Conservation (phyloP, 2,113 vertebrate genomes). For the Eublepharis macularius region DNA sequence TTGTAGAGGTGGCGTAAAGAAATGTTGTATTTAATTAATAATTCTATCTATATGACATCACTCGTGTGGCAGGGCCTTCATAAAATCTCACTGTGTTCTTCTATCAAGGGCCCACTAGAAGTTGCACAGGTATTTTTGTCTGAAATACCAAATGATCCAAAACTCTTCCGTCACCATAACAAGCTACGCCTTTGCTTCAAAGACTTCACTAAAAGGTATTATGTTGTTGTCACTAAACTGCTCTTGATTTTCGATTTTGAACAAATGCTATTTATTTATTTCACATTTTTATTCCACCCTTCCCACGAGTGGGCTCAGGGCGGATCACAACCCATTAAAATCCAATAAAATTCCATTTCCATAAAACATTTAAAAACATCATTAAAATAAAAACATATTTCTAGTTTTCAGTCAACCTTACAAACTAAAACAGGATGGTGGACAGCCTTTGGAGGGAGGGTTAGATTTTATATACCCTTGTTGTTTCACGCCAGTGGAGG, state of each 20-base stretch:
- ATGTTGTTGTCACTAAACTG: neutral
- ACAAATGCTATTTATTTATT: no score
- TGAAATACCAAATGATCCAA: constrained; percentile 96
- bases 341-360: no score
- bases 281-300: no score
- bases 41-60: neutral
- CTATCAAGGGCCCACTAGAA: constrained; percentile 91
- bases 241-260: neutral
- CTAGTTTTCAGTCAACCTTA: no score
- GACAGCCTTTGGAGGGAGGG: no score
- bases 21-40: neutral
- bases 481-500: no score
- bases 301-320: no score
- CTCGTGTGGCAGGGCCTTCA: neutral
- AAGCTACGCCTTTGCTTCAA: constrained; percentile 98
- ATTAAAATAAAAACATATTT: no score
- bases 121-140: constrained; percentile 98
- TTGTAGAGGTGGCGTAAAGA: neutral
- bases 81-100: constrained; percentile 28
- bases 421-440: no score
- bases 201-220: constrained; percentile 97
- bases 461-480: no score
- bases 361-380: no score
- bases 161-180: constrained; percentile 98
- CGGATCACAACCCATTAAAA: no score